Evolutionary conservation across 2,113 vertebrate genomes (phyloP).

Genomic region (Sphyrna mokarran): DNA sequence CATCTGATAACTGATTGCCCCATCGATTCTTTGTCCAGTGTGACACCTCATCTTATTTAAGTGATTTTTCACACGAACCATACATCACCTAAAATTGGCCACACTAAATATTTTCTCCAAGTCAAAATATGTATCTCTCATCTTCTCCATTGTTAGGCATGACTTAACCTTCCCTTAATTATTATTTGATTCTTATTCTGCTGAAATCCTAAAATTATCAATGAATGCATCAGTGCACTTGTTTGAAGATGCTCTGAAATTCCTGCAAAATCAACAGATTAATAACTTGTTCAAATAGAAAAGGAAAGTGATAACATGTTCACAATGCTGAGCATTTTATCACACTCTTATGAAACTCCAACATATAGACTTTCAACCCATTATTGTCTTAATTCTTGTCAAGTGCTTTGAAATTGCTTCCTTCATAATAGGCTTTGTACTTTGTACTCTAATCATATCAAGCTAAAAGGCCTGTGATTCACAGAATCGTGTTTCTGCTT

Average conservation of each 20-base stretch:
- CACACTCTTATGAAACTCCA: neutral
- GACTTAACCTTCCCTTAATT: neutral
- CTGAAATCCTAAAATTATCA: conserved; percentile 15
- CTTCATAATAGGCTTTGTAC: neutral
- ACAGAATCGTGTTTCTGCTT: neutral
- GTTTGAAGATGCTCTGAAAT: neutral
- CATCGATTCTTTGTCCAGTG: neutral
- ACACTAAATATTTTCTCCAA: neutral
- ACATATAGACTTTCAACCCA: neutral
- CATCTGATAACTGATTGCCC: neutral
- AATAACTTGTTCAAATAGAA: neutral
- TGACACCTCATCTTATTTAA: neutral
- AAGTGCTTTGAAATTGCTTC: neutral
- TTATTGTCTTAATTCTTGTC: neutral
- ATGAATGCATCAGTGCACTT: neutral
- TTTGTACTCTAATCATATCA: neutral
- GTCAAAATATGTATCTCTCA: neutral
- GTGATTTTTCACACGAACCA: neutral
- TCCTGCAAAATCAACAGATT: neutral
- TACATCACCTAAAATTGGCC: neutral
- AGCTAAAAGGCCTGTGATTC: neutral
- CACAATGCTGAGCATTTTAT: neutral
- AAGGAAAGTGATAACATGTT: neutral
- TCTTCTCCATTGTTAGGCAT: neutral
- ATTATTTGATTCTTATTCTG: neutral